These are phyloP conservation scores for Neoascia interrupta DNA, from an alignment of 2,888 invertebrate species.

Conservation along the genomic window DNA sequence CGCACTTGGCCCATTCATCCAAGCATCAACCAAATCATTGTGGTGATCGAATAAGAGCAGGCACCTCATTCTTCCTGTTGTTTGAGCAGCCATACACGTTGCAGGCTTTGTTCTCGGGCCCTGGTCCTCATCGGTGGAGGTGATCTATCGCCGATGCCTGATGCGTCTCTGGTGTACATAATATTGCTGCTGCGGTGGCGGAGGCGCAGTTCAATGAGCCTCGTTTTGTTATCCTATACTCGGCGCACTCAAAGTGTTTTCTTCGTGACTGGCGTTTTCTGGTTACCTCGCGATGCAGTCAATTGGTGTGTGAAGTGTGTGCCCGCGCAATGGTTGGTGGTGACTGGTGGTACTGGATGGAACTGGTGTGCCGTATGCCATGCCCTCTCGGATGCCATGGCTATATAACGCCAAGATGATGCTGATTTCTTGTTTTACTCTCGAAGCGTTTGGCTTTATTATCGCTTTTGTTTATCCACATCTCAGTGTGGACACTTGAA, in stretches of 20 bases:
- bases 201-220: slow-evolving; percentile 66
- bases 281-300: slow-evolving; percentile 43
- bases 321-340: slow-evolving; percentile 22
- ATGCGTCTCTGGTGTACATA: slow-evolving; percentile 5
- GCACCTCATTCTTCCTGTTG: slow-evolving; percentile 64
- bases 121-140: slow-evolving; percentile 21
- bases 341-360: neutral
- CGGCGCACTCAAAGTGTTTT: slow-evolving; percentile 66
- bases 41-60: slow-evolving; percentile 67
- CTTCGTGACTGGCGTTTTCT: slow-evolving; percentile 66
- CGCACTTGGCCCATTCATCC: slow-evolving; percentile 57
- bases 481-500: slow-evolving; percentile 67
- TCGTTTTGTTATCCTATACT: slow-evolving; percentile 67
- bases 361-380: neutral
- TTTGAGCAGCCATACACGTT: slow-evolving; percentile 48
- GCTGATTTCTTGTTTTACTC: slow-evolving; percentile 65
- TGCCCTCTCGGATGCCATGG: slow-evolving; percentile 10
- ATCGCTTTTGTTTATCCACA: slow-evolving; percentile 68
- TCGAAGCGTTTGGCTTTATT: slow-evolving; percentile 65
- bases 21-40: slow-evolving; percentile 56
- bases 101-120: slow-evolving; percentile 48
- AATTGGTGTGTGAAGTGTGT: slow-evolving; percentile 65
- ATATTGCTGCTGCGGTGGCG: slow-evolving; percentile 32
- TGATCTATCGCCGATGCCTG: slow-evolving; percentile 54
- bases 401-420: slow-evolving; percentile 36